Conservation (phyloP, 2,797 vertebrate genomes). For the Hippoglossus hippoglossus region DNA sequence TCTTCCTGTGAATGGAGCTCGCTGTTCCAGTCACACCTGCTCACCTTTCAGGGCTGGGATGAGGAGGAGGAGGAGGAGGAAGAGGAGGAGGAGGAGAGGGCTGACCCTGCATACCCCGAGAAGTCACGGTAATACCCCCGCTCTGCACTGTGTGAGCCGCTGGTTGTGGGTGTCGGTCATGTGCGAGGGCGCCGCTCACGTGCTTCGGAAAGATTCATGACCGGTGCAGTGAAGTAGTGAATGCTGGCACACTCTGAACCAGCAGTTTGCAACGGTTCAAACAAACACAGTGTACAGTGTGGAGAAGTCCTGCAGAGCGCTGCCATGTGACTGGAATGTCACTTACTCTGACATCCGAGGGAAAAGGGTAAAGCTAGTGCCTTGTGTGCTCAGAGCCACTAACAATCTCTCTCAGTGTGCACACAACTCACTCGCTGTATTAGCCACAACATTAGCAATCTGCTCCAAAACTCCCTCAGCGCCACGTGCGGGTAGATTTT, state of each 20-base stretch:
- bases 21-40: conserved; percentile 66
- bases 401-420: too few species aligned
- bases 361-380: not conserved
- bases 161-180: conserved; percentile 39
- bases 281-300: conserved; percentile 42
- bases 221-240: not conserved
- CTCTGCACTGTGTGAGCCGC: conserved; percentile 5
- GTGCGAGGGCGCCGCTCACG: conserved; percentile 51
- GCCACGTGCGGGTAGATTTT: too few species aligned
- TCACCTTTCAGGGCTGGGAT: conserved; percentile 52
- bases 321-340: conserved; percentile 28
- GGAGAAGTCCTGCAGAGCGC: conserved; percentile 10
- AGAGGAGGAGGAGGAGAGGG: conserved; percentile 6
- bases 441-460: too few species aligned
- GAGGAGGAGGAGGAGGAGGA: conserved; percentile 18
- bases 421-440: too few species aligned
- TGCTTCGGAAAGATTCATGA: conserved; percentile 63
- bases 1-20: conserved; percentile 50
- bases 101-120: conserved; percentile 48
- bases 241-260: conserved; percentile 37
- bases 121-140: conserved; percentile 33
- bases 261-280: conserved; percentile 34
- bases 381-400: not conserved
- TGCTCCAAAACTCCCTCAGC: too few species aligned
- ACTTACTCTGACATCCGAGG: conserved; percentile 41